Evolutionary conservation across 2,113 vertebrate genomes (phyloP).

Genomic region (Prionailurus viverrinus): DNA sequence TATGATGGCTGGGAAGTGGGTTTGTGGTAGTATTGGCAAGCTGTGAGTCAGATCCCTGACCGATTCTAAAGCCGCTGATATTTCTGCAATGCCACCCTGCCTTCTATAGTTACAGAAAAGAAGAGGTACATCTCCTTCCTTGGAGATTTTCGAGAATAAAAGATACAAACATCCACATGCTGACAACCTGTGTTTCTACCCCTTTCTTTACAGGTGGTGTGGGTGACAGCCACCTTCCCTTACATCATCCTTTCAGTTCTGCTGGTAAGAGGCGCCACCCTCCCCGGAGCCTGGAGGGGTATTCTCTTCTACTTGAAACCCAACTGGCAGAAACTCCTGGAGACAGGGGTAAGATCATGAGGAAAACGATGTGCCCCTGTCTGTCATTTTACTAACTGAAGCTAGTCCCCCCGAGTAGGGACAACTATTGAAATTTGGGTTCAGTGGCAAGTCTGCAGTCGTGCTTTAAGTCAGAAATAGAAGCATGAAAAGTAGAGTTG

Average conservation of each 20-base stretch:
- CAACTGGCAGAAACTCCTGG: constrained; percentile 96
- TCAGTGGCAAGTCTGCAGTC: not conserved
- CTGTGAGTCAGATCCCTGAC: not conserved
- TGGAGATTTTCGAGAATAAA: not conserved
- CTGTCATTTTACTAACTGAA: not conserved
- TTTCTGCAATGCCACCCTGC: not conserved
- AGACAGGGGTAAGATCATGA: constrained; percentile 90
- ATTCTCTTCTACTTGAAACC: constrained; percentile 97
- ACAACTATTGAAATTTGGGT: not conserved
- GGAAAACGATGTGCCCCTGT: not conserved
- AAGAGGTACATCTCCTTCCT: not conserved
- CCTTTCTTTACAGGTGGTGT: constrained; percentile 92
- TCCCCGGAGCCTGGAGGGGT: constrained; percentile 98
- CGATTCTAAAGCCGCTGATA: not conserved
- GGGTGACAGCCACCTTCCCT: constrained; percentile 98
- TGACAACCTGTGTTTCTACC: not conserved
- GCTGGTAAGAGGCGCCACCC: constrained; percentile 95
- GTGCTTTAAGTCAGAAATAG: not conserved
- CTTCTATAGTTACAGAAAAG: not conserved
- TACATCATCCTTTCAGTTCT: constrained; percentile 95
- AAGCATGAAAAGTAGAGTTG: not conserved
- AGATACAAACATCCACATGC: not conserved
- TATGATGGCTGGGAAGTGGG: not conserved
- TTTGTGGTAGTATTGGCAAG: not conserved
- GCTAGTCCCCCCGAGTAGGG: not conserved